These are phyloP conservation scores for Xenopus laevis DNA, from an alignment of 2,113 vertebrate species.

Conservation along the genomic window DNA sequence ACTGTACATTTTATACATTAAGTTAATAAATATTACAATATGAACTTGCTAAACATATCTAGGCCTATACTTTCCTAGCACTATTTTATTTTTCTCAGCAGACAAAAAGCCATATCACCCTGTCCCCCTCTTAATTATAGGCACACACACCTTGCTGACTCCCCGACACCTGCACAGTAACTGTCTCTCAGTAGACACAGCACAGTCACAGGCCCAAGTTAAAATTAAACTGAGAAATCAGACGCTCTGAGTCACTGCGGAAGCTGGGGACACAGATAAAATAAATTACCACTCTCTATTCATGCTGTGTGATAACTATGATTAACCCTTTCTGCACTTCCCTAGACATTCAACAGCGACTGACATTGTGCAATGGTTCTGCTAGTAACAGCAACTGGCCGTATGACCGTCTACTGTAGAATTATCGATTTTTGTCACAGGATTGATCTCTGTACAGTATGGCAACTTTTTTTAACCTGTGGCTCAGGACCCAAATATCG, in stretches of 20 bases:
- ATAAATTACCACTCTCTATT: conserved; percentile 27
- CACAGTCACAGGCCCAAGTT: conserved; percentile 21
- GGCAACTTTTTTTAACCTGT: no score
- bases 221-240: conserved; percentile 40
- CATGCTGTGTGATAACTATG: background rate
- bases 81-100: no score
- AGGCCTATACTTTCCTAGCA: no score
- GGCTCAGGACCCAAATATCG: no score
- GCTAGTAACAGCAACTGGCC: no score
- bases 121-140: background rate
- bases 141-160: background rate
- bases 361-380: no score
- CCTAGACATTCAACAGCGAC: background rate
- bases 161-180: conserved; percentile 14
- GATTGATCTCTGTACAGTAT: no score
- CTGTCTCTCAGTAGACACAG: conserved; percentile 31
- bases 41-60: no score
- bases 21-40: no score
- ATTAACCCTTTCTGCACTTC: conserved; percentile 16
- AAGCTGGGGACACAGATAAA: conserved; percentile 24
- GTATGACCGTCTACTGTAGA: no score
- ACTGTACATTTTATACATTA: no score
- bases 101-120: background rate
- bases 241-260: conserved; percentile 28
- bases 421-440: no score